Conservation (phyloP, 2,113 vertebrate species). For the Sylvietta virens region DNA sequence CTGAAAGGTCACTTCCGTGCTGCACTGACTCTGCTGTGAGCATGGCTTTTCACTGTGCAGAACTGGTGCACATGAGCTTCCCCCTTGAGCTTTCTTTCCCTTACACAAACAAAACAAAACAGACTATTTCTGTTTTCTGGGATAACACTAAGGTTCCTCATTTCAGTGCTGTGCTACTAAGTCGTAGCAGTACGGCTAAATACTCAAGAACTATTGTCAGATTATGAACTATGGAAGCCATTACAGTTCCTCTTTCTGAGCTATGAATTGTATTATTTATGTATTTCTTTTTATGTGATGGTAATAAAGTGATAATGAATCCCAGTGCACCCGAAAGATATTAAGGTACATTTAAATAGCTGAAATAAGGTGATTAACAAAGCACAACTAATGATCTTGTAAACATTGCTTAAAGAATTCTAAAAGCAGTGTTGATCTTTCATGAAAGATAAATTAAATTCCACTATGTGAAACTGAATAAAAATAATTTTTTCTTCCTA, state of each 20-base stretch:
- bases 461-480: neutral
- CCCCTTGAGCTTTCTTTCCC: neutral
- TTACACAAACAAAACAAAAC: neutral
- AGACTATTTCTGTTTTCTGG: neutral
- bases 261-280: constrained; percentile 46
- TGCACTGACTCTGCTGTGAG: neutral
- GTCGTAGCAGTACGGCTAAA: neutral
- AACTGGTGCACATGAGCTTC: neutral
- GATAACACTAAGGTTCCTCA: neutral
- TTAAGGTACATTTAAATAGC: neutral
- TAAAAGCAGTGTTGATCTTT: neutral
- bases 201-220: neutral
- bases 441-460: neutral
- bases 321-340: neutral
- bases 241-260: neutral
- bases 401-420: neutral
- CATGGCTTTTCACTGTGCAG: neutral
- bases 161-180: neutral
- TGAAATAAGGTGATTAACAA: neutral
- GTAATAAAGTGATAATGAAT: neutral
- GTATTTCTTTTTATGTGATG: neutral
- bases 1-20: neutral
- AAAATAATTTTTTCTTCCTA: neutral
- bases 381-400: neutral
- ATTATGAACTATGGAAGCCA: neutral